Evolutionary conservation across 2,797 vertebrate genomes (phyloP).

Genomic region (Acanthurus leucopareius): DNA sequence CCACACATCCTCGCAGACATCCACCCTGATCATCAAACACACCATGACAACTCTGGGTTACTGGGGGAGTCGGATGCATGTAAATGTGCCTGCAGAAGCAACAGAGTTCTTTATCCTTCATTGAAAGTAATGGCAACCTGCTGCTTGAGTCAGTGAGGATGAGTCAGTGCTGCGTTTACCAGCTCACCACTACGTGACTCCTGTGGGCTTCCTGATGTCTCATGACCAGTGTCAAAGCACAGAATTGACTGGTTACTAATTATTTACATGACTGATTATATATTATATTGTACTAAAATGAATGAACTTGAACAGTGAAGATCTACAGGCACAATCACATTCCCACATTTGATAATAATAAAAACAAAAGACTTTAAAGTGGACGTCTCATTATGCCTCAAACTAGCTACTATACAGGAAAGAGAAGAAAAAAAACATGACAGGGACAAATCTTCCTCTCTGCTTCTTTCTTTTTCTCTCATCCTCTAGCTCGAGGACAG

Average conservation of each 20-base stretch:
- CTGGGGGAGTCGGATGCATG: not conserved
- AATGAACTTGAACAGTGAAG: not conserved
- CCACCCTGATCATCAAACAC: slow-evolving; percentile 39
- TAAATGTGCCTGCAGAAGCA: slow-evolving; percentile 17
- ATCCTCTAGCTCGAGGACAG: slow-evolving; percentile 58
- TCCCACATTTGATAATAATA: slow-evolving; percentile 1
- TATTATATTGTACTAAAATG: not conserved
- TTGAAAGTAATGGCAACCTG: slow-evolving; percentile 20
- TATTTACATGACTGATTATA: too few species aligned
- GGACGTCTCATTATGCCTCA: slow-evolving; percentile 42
- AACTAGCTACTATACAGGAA: slow-evolving; percentile 37
- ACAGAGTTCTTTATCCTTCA: slow-evolving; percentile 12
- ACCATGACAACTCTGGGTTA: slow-evolving; percentile 1
- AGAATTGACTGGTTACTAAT: not conserved
- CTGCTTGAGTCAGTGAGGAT: slow-evolving; percentile 7
- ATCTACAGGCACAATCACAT: not conserved
- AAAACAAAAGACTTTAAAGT: slow-evolving; percentile 33
- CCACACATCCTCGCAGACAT: slow-evolving; percentile 23
- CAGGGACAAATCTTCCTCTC: slow-evolving; percentile 19
- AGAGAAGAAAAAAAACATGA: slow-evolving; percentile 1
- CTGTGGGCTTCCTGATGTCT: slow-evolving; percentile 14
- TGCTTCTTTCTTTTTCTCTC: slow-evolving; percentile 8
- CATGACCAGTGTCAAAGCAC: slow-evolving; percentile 36
- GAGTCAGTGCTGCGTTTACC: slow-evolving; percentile 35
- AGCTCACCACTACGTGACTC: not conserved